Evolutionary conservation across 2,113 vertebrate genomes (phyloP), one percentile per base, ranked within the genome.

Genomic region (Nanger granti): DNA sequence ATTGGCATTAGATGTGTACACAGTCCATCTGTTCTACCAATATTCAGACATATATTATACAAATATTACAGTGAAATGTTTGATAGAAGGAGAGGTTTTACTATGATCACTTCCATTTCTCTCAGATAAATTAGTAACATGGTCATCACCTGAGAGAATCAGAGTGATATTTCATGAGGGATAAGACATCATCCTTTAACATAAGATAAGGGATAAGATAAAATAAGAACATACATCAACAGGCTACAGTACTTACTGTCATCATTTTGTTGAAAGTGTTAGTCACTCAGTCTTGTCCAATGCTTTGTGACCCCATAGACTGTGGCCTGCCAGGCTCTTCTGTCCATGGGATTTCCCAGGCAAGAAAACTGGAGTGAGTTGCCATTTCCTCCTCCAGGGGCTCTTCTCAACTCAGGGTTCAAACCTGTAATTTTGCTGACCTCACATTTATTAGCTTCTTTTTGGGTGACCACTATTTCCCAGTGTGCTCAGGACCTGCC

Each of bases 391-490:
- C n/a, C 20, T 73, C n/a, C n/a, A 37, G n/a, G n/a, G 69, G 20
- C 69, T 73, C 20, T 73, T 11, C 20, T 73, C 4, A 37, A 73
- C 69, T 73, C n/a, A 73, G n/a, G 69, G 9, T 24, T 73, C n/a
- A 37, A 37, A 24, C n/a, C n/a, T 73, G 69, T 37, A 37, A 14
- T 79, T 79, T 76, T 59, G 7, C 64, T 18, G 29, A 62, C 2
- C 52, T 62, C 62, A 69, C 28, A 89, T 64, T 90, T 91, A 82
- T 95, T 96, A 93, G n/a, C 14, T 92, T 91, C 62, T 91, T 90
- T 59, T 57, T 60, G 26, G 44, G 7, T 80, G 14, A 64, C 15
- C 8, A 24, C 47, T 80, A 93, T 89, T 91, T 37, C 28, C 10
- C 26, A 69, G 15, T 66, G 26, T 66, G 15, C 83, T 82, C 34